Conservation (phyloP, 2,113 vertebrate species). For the Ivindomyrus marchei region DNA sequence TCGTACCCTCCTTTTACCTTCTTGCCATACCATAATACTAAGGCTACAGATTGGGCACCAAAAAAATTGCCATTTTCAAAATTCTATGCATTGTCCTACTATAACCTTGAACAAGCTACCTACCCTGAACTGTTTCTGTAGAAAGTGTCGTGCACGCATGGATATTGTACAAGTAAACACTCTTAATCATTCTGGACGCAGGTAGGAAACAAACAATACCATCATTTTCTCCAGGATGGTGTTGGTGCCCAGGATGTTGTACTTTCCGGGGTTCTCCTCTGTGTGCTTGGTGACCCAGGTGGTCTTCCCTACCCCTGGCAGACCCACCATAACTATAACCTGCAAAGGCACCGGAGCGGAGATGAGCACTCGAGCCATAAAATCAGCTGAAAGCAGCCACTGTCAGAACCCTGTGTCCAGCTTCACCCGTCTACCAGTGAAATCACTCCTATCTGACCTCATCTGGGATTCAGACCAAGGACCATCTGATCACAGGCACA, state of each 20-base stretch:
- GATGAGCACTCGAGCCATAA: background rate
- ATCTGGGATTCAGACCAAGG: background rate
- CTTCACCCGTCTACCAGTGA: background rate
- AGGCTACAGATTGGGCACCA: background rate
- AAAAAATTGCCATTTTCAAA: background rate
- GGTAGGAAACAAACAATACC: conserved; percentile 55
- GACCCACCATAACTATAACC: conserved; percentile 96
- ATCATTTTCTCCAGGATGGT: conserved; percentile 99
- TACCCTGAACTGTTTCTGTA: background rate
- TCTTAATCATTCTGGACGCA: background rate
- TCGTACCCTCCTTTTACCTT: background rate
- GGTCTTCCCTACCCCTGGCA: conserved; percentile 91
- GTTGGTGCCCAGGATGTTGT: conserved; percentile 92
- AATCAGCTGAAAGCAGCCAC: background rate
- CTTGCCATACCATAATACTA: background rate
- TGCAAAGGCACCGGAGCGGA: conserved; percentile 37
- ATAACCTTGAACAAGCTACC: background rate
- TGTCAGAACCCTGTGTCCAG: background rate
- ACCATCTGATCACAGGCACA: background rate
- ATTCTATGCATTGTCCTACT: background rate
- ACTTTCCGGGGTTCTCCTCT: conserved; percentile 92
- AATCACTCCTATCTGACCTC: background rate
- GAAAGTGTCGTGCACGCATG: background rate
- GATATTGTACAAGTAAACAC: background rate
- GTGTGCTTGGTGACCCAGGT: conserved; percentile 89